Evolutionary conservation across 2,797 vertebrate species (phyloP).

Genomic region (Spinus pinus): DNA sequence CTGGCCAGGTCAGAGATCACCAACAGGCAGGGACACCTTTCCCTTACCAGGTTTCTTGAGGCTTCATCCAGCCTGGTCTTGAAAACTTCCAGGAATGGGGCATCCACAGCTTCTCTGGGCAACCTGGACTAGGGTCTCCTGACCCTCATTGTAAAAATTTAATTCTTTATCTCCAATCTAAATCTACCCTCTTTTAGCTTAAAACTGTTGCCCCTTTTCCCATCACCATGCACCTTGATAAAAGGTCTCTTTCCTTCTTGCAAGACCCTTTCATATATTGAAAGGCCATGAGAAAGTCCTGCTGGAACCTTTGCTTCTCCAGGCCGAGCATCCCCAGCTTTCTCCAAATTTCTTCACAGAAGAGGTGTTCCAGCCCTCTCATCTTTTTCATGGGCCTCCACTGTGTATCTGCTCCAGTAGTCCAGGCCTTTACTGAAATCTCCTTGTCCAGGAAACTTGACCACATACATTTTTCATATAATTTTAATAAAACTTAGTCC

Average conservation of each 20-base stretch:
- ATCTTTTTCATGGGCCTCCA: background rate
- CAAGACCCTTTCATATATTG: background rate
- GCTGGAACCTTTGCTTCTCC: background rate
- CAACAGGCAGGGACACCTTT: background rate
- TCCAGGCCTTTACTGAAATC: background rate
- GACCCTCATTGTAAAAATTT: accelerated
- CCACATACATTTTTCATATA: background rate
- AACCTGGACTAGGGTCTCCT: background rate
- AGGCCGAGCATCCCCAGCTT: background rate
- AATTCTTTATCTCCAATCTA: background rate
- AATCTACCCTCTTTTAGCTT: background rate
- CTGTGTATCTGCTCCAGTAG: background rate
- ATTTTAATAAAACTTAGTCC: background rate
- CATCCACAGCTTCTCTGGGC: background rate
- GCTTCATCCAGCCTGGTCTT: background rate
- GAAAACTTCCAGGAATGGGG: accelerated
- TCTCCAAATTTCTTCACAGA: background rate
- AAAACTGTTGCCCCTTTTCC: background rate
- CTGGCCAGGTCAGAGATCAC: background rate
- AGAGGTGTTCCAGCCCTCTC: background rate
- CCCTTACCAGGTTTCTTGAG: background rate
- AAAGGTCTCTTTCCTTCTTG: background rate
- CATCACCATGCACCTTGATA: background rate
- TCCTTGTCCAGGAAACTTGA: background rate
- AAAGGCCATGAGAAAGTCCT: background rate